Evolutionary conservation across 2,888 invertebrate genomes (phyloP), one percentile per base, ranked within the genome.

Genomic region (Drosophila antonietae): DNA sequence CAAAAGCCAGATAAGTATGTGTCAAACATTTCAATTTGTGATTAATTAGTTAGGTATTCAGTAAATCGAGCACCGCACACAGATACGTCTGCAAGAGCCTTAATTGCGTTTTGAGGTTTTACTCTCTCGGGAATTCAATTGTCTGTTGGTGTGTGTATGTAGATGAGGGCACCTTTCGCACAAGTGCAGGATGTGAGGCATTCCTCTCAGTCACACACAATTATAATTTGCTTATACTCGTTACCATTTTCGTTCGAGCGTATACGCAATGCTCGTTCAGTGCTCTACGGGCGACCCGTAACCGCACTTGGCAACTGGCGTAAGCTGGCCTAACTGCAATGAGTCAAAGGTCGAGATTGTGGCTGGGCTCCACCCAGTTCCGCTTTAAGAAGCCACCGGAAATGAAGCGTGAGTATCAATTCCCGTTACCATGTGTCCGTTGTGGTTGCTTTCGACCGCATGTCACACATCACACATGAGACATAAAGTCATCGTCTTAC

Each of bases 91-190:
- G 20, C 20, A 67, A 46, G 37, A 51, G 28, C 43, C 52, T 44
- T 80, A 80, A 80, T 80, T 80, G 80, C 72, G 78, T 78, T 80
- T 80, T 78, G 78, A 70, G 80, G 80, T 68, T 72, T 58, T 15
- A 9, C 20, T 20, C 18, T 20, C 51, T 23, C 33, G 31, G 55
- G 39, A 43, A 47, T 28, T 49, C 23, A 23, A 10, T 43, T 20
- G 37, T 33, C 31, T 23, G 44, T 20, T 43, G 41, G 46, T 52
- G 20, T 43, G 18, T 18, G 41, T 59, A 18, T 51, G 60, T 73
- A 49, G 68, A 68, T 64, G 31, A 51, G 49, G 18, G 18, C 28
- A 14, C 12, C 49, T 28, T 33, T 53, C 31, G 63, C 47, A 63
- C 37, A 57, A 46, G 4, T 31, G 35, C 57, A 46, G 44, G 5